phyloP scores from a whole-genome alignment of 2,888 invertebrate genomes.

The Eubasilissa splendida region DNA sequence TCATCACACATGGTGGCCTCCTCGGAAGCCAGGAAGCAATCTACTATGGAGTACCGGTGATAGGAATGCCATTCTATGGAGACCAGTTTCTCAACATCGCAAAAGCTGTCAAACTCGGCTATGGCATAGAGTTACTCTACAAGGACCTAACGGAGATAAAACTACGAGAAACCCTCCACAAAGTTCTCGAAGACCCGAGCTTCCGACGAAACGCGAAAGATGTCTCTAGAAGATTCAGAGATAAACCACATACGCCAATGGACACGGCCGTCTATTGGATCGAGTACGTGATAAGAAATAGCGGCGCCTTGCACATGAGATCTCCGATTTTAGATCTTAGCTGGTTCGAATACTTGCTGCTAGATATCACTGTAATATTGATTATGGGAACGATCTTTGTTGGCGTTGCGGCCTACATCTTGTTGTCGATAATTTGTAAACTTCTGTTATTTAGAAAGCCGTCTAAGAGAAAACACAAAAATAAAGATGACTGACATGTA shows the following conservation, averaged over 20 bases:
- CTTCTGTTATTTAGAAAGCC: constrained; percentile 52
- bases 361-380: constrained; percentile 55
- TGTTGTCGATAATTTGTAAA: constrained; percentile 48
- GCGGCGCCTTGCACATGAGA: constrained; percentile 52
- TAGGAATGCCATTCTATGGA: constrained; percentile 64
- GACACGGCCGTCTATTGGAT: constrained; percentile 58
- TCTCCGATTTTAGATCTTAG: constrained; percentile 53
- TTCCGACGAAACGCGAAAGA: constrained; percentile 58
- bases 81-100: constrained; percentile 65
- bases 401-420: constrained; percentile 45
- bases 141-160: constrained; percentile 61
- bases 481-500: constrained; percentile 30
- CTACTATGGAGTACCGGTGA: constrained; percentile 63
- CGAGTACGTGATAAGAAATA: constrained; percentile 56
- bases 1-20: constrained; percentile 64
- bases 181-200: constrained; percentile 61
- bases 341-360: constrained; percentile 53
- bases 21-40: constrained; percentile 63
- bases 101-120: constrained; percentile 62
- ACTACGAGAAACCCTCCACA: constrained; percentile 60
- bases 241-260: constrained; percentile 55
- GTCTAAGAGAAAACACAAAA: constrained; percentile 44
- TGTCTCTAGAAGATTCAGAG: constrained; percentile 53
- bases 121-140: constrained; percentile 61
- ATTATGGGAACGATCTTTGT: constrained; percentile 43